Evolutionary conservation across 2,113 vertebrate genomes (phyloP).

Genomic region (Atrichornis clamosus): DNA sequence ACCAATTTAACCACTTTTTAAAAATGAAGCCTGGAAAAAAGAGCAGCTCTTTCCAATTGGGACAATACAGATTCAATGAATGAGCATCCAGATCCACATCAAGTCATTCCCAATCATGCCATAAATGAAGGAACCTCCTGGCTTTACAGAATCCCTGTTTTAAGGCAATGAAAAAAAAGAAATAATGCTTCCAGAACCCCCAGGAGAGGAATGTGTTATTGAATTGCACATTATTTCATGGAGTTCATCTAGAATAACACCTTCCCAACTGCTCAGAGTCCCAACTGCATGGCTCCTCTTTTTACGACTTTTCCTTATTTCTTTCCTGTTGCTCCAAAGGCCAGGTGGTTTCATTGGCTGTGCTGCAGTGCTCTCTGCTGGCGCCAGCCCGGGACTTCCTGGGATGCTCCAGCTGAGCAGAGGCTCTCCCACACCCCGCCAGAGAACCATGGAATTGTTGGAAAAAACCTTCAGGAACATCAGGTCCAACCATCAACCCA

Average conservation of each 20-base stretch:
- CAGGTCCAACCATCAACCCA: neutral
- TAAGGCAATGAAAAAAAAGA: neutral
- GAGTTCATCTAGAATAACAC: neutral
- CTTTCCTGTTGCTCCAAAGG: fast-evolving
- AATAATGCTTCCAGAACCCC: neutral
- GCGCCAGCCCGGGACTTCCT: neutral
- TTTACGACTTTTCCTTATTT: fast-evolving
- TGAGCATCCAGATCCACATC: neutral
- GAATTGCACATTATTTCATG: neutral
- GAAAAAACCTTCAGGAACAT: neutral
- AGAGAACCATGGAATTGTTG: fast-evolving
- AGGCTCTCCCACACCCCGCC: neutral
- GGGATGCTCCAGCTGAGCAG: neutral
- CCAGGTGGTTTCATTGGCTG: neutral
- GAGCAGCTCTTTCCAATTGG: neutral
- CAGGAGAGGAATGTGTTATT: fast-evolving
- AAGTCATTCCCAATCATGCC: fast-evolving
- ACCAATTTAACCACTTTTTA: neutral
- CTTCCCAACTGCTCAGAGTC: neutral
- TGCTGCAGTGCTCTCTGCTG: constrained; percentile 63
- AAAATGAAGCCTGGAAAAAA: neutral
- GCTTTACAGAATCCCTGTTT: neutral
- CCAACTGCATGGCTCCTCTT: fast-evolving
- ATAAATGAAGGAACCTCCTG: neutral
- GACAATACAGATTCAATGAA: fast-evolving